Conservation (phyloP, 2,888 invertebrate genomes). For the Junonia oenone region DNA sequence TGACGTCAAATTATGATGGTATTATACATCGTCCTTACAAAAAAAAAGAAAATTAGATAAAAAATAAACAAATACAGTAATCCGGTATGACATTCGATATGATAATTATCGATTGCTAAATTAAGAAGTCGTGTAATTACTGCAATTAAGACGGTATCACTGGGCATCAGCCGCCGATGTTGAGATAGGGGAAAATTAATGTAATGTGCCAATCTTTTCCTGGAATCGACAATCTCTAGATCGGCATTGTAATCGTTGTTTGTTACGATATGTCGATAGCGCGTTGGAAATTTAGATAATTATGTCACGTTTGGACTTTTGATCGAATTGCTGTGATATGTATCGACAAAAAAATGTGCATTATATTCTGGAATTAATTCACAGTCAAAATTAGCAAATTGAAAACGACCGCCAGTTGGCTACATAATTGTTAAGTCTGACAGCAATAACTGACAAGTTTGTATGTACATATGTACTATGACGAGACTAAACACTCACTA, state of each 20-base stretch:
- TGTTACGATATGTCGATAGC: not conserved
- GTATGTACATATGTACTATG: too few relatives aligned
- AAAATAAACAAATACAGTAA: not conserved
- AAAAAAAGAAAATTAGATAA: not conserved
- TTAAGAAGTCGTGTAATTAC: conserved; percentile 21
- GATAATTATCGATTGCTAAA: conserved; percentile 10
- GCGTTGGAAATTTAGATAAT: too few relatives aligned
- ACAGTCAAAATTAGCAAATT: too few relatives aligned
- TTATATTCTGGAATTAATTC: too few relatives aligned
- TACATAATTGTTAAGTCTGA: too few relatives aligned
- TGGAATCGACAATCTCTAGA: not conserved
- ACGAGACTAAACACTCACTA: too few relatives aligned
- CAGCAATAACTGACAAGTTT: too few relatives aligned
- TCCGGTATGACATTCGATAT: not conserved
- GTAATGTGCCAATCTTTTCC: not conserved
- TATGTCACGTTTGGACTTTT: too few relatives aligned
- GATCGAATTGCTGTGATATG: too few relatives aligned
- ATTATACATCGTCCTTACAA: not conserved
- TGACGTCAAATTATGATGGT: too few relatives aligned
- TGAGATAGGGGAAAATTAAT: conserved; percentile 1
- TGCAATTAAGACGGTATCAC: conserved; percentile 13
- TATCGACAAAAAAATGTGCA: too few relatives aligned
- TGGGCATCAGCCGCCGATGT: conserved; percentile 7
- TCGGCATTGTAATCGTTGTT: not conserved
- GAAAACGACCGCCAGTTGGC: too few relatives aligned